Evolutionary conservation across 2,797 vertebrate genomes (phyloP).

Genomic region (Tragelaphus eurycerus): DNA sequence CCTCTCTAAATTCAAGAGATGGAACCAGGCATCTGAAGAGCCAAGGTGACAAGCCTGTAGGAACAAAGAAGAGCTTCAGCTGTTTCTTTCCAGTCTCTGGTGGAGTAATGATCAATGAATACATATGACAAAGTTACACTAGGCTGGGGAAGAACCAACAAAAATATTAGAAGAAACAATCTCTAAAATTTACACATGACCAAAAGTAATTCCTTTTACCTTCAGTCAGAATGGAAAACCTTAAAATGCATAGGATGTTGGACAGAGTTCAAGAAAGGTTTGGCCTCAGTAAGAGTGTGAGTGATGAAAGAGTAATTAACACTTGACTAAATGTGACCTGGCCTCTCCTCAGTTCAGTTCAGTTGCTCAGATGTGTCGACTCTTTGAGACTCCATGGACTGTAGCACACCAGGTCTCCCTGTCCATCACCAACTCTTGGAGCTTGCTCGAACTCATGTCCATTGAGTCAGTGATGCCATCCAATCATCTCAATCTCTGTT

Average conservation of each 20-base stretch:
- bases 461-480: not conserved
- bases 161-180: not conserved
- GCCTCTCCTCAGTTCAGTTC: not conserved
- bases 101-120: not conserved
- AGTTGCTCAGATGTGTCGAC: not conserved
- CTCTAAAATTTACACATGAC: not conserved
- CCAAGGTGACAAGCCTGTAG: not conserved
- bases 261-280: not conserved
- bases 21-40: not conserved
- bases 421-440: fast-evolving
- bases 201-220: not conserved
- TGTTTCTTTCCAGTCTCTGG: not conserved
- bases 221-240: not conserved
- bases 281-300: not conserved
- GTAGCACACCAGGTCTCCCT: not conserved
- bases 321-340: not conserved
- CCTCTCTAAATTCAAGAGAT: not conserved
- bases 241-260: not conserved
- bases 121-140: not conserved
- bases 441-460: not conserved
- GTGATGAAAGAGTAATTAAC: not conserved
- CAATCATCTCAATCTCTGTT: not conserved
- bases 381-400: not conserved
- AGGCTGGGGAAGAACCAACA: not conserved
- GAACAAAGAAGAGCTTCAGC: not conserved